Evolutionary conservation across 37 sponge, comb jelly and placozoan genomes (phyloP).

Genomic region (Chondrilla cf. caribensis): DNA sequence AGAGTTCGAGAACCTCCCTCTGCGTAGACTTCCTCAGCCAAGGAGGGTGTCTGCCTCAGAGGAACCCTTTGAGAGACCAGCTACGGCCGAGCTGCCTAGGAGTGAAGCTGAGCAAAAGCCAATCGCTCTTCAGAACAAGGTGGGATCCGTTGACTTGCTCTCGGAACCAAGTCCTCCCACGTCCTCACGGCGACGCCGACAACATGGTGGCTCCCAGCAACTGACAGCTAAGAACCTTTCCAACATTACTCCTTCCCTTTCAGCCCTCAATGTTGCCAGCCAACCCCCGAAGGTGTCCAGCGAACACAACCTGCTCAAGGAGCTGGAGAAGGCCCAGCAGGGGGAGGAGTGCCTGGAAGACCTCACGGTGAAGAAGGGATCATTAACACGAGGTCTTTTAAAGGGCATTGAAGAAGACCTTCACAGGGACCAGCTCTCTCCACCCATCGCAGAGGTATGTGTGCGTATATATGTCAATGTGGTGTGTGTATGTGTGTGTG

Average conservation of each 20-base stretch:
- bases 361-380: not conserved
- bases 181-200: not conserved
- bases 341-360: not conserved
- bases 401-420: not conserved
- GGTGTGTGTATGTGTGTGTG: no score
- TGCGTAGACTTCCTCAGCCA: conserved; percentile 5
- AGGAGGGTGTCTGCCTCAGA: not conserved
- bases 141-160: not conserved
- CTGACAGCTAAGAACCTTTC: not conserved
- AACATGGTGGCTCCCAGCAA: not conserved
- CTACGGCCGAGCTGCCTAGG: not conserved
- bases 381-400: not conserved
- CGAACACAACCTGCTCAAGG: not conserved
- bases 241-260: not conserved
- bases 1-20: not conserved
- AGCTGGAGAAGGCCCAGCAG: not conserved
- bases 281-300: conserved; percentile 5
- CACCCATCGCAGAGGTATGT: not conserved
- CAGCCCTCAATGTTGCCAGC: not conserved
- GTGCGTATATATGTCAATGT: not conserved
- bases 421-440: not conserved
- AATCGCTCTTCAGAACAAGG: not conserved
- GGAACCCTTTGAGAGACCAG: conserved; percentile 19
- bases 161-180: not conserved
- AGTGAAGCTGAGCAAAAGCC: not conserved